Evolutionary conservation across 2,113 vertebrate genomes (phyloP).

Genomic region (Xerus inauris): DNA sequence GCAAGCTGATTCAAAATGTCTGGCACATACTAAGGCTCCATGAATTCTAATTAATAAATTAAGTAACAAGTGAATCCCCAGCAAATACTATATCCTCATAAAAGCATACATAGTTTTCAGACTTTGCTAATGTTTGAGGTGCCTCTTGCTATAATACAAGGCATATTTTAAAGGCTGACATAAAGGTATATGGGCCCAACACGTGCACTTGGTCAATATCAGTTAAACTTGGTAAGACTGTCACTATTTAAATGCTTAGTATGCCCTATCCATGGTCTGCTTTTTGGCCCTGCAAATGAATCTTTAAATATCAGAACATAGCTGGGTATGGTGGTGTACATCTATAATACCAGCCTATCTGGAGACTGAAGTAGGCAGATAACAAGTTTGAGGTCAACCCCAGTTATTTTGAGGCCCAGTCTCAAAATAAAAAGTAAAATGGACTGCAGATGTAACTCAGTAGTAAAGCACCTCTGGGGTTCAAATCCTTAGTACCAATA

Average conservation of each 20-base stretch:
- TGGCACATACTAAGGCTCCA: not conserved
- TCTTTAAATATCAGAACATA: not conserved
- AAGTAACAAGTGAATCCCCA: not conserved
- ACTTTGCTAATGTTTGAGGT: not conserved
- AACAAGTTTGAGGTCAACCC: too few relatives aligned
- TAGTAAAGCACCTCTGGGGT: too few relatives aligned
- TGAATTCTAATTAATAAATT: not conserved
- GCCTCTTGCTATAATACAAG: not conserved
- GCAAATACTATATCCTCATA: not conserved
- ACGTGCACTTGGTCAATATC: not conserved
- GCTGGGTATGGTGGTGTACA: too few relatives aligned
- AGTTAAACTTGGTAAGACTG: too few relatives aligned
- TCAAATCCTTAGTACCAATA: too few relatives aligned
- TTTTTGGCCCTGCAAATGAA: not conserved
- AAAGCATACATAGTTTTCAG: not conserved
- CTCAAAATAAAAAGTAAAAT: too few relatives aligned
- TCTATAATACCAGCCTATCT: too few relatives aligned
- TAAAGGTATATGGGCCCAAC: not conserved
- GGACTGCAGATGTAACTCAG: too few relatives aligned
- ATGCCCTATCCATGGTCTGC: not conserved
- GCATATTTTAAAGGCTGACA: not conserved
- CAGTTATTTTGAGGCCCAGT: too few relatives aligned
- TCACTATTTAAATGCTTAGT: not conserved
- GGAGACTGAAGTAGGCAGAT: too few relatives aligned
- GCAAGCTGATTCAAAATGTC: slow-evolving; percentile 3